These are phyloP conservation scores for Otus sunia DNA, from an alignment of 2,113 vertebrate species.

Conservation along the genomic window DNA sequence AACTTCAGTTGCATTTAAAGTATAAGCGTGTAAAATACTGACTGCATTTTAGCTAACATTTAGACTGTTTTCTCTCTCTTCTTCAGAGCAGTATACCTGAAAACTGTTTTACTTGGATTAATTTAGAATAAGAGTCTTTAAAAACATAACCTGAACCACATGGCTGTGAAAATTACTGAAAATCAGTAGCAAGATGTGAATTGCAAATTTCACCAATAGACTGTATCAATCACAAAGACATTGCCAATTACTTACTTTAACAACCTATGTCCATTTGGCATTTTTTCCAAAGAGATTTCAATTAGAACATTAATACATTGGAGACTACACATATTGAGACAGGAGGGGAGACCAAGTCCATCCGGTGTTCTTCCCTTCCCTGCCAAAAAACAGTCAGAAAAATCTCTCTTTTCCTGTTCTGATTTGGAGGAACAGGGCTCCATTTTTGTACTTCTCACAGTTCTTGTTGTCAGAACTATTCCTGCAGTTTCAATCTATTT, in stretches of 20 bases:
- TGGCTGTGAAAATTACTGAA: neutral
- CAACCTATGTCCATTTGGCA: neutral
- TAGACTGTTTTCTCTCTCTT: neutral
- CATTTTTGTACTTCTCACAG: neutral
- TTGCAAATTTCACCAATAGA: neutral
- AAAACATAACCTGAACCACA: neutral
- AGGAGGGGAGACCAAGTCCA: neutral
- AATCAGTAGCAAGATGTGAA: neutral
- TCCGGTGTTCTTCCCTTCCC: neutral
- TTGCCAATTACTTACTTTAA: neutral
- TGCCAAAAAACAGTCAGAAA: conserved; percentile 1
- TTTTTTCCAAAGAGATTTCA: conserved; percentile 16
- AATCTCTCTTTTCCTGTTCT: neutral
- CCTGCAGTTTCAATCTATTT: neutral
- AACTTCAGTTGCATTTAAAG: neutral
- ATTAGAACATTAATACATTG: neutral
- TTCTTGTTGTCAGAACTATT: neutral
- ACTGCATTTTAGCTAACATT: neutral
- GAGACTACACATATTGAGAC: neutral
- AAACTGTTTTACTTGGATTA: neutral
- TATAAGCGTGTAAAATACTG: neutral
- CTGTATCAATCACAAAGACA: neutral
- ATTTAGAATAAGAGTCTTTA: neutral
- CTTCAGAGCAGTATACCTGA: neutral
- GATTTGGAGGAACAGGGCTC: neutral